Evolutionary conservation across 2,888 invertebrate genomes (phyloP), one percentile per base, ranked within the genome.

Genomic region (Apoda limacodes): DNA sequence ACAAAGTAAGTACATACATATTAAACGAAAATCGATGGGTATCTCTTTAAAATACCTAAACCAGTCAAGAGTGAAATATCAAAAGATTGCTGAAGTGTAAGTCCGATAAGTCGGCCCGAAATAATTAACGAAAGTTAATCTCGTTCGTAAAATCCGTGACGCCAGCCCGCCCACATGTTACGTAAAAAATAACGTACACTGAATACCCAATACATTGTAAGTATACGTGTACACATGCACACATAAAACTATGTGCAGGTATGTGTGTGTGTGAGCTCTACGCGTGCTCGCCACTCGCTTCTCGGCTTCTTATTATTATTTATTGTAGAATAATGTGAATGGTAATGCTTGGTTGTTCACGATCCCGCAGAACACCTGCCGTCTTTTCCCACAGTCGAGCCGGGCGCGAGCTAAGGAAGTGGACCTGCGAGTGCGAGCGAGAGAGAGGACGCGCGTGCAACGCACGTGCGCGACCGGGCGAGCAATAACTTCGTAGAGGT

Each of bases 361-460:
- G 81, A 82, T 80, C 76, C 70, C 76, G 78, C 82, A 74, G 74
- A 80, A 70, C 83, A 83, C 83, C 83, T 83, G 83, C 83, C 82
- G 74, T 72, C 65, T 78, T 81, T 82, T 82, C 82, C 82, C 82
- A 82, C 82, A 82, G 69, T 82, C 75, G 62, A 45, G 55, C 57
- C 55, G 50, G 48, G 60, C 64, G 64, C 70, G 66, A 66, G 51
- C 53, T 71, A 67, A 70, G 71, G n/a, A n/a, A n/a, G n/a, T n/a
- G n/a, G n/a, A n/a, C n/a, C n/a, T n/a, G n/a, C 74, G 69, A 72
- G 71, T 70, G 72, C 59, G 63, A 23, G 20, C 22, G 33, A 45
- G 48, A 38, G 71, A 52, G 70, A 58, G 66, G 56, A 64, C 67
- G 63, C 49, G 69, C 53, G 72, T 70, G 50, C 48, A 39, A 38